Conservation (phyloP, 2,113 vertebrate species). For the Campylomormyrus tamandua region DNA sequence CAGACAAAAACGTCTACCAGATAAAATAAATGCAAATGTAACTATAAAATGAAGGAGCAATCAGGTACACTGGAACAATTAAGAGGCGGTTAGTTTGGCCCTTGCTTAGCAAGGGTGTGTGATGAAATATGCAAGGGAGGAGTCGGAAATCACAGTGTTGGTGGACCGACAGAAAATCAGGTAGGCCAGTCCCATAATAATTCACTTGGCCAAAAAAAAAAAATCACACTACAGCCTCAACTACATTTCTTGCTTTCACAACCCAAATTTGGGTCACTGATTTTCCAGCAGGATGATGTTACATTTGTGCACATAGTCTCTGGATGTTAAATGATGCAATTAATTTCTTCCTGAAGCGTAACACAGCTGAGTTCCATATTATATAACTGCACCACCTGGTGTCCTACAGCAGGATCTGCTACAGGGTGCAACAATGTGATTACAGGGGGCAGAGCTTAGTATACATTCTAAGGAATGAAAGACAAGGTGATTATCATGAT, state of each 20-base stretch:
- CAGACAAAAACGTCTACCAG: too few species aligned
- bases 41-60: too few species aligned
- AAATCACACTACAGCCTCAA: background rate
- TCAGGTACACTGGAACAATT: too few species aligned
- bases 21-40: too few species aligned
- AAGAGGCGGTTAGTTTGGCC: too few species aligned
- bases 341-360: background rate
- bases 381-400: background rate
- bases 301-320: background rate
- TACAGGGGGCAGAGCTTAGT: background rate
- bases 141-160: background rate
- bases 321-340: background rate
- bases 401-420: background rate
- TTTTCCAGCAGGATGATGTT: constrained; percentile 45
- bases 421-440: background rate
- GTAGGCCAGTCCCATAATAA: background rate
- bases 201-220: background rate
- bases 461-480: background rate
- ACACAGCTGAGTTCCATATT: background rate
- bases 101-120: too few species aligned
- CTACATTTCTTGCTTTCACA: background rate
- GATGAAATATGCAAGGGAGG: background rate
- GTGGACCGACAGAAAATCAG: background rate
- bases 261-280: constrained; percentile 34
- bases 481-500: background rate